These are phyloP conservation scores for Lindbergichthys nudifrons DNA, from an alignment of 2,797 vertebrate species.

Conservation along the genomic window DNA sequence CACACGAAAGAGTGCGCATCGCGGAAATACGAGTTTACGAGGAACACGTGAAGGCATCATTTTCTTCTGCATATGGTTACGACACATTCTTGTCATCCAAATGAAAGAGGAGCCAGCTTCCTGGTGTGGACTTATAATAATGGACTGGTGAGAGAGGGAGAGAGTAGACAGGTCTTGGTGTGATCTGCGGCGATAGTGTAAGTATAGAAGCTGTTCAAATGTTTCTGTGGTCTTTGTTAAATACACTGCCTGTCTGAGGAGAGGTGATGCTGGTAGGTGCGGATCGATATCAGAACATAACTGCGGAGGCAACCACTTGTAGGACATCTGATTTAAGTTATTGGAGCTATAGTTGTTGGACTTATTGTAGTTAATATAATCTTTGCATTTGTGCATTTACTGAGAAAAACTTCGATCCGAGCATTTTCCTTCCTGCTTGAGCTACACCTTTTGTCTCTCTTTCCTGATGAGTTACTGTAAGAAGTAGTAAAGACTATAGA, in stretches of 20 bases:
- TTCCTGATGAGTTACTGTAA: slow-evolving; percentile 13
- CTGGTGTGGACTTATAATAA: slow-evolving; percentile 70
- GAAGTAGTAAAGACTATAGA: not conserved
- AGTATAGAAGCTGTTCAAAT: not conserved
- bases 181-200: not conserved
- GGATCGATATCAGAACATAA: not conserved
- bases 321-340: not conserved
- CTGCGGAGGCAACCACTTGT: not conserved
- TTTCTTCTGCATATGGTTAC: slow-evolving; percentile 39
- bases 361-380: not conserved
- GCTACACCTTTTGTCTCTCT: not conserved
- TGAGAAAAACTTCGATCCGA: not conserved
- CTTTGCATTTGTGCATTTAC: not conserved
- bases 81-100: slow-evolving; percentile 64
- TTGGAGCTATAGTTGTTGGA: not conserved
- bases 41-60: slow-evolving; percentile 51
- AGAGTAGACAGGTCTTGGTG: slow-evolving; percentile 23
- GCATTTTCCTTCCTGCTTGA: slow-evolving; percentile 56
- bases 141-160: slow-evolving; percentile 47
- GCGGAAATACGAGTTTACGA: slow-evolving; percentile 35
- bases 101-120: slow-evolving; percentile 81
- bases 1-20: not conserved
- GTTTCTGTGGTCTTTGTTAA: not conserved
- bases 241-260: not conserved
- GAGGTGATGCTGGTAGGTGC: slow-evolving; percentile 24